Evolutionary conservation across 2,888 invertebrate species (phyloP).

Genomic region (Acleris laterana): DNA sequence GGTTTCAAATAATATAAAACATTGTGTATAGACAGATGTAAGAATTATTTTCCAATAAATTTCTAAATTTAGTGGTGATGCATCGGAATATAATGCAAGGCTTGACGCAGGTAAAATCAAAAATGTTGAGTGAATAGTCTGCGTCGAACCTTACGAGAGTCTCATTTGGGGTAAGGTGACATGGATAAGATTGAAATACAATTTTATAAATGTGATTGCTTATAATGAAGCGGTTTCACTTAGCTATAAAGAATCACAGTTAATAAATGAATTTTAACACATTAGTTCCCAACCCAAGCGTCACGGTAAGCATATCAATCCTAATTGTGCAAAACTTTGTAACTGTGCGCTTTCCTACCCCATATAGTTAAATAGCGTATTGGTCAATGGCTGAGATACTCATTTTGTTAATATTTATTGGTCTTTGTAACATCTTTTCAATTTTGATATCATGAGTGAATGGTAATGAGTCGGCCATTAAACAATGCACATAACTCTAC

Average conservation of each 20-base stretch:
- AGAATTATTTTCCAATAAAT: slow-evolving; percentile 56
- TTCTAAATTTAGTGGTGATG: slow-evolving; percentile 57
- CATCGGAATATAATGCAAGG: slow-evolving; percentile 44
- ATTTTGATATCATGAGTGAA: background rate
- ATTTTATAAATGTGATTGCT: slow-evolving; percentile 12
- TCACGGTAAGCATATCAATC: slow-evolving; percentile 10
- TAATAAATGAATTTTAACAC: slow-evolving; percentile 1
- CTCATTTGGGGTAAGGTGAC: slow-evolving; percentile 45
- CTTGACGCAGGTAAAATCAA: background rate
- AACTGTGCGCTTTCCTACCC: background rate
- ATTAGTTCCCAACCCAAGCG: slow-evolving; percentile 7
- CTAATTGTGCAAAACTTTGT: slow-evolving; percentile 1
- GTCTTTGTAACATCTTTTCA: background rate
- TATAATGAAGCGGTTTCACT: slow-evolving; percentile 1
- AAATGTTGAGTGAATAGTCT: background rate
- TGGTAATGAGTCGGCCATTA: slow-evolving; percentile 18
- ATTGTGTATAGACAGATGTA: background rate
- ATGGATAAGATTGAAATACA: slow-evolving; percentile 26
- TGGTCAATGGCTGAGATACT: no score
- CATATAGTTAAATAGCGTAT: no score
- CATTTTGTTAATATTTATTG: background rate
- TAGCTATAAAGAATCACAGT: slow-evolving; percentile 1
- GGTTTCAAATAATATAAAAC: background rate
- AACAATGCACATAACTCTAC: slow-evolving; percentile 17
- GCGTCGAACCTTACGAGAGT: slow-evolving; percentile 47